Evolutionary conservation across 2,113 vertebrate genomes (phyloP).

Genomic region (Scatophagus argus): DNA sequence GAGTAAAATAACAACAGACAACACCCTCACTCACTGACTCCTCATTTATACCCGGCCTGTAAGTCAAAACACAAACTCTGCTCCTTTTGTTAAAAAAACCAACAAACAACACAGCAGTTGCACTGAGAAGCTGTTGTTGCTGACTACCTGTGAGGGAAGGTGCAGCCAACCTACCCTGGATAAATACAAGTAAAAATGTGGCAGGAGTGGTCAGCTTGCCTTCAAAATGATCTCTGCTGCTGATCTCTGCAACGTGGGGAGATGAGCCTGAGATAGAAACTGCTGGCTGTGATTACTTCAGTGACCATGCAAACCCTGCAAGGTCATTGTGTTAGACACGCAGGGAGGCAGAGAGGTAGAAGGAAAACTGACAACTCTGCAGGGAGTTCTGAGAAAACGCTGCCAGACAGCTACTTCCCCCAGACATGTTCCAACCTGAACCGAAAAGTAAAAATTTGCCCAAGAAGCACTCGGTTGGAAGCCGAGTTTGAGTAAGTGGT

Average conservation of each 20-base stretch:
- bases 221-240: conserved; percentile 42
- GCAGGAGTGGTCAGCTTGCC: conserved; percentile 13
- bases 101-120: neutral
- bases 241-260: neutral
- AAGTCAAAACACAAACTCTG: neutral
- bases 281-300: conserved; percentile 42
- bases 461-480: neutral
- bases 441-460: neutral
- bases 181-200: neutral
- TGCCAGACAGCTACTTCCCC: neutral
- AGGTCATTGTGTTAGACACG: conserved; percentile 38
- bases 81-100: no score
- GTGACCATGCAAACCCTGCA: conserved; percentile 54
- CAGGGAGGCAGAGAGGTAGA: conserved; percentile 1
- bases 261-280: conserved; percentile 10
- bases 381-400: neutral
- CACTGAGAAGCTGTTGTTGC: neutral
- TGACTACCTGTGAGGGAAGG: neutral
- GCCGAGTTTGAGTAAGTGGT: neutral
- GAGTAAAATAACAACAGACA: neutral
- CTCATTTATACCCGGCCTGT: neutral
- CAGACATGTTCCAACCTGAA: conserved; percentile 26
- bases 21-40: neutral
- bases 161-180: neutral
- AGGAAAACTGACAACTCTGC: neutral